Percentiles rank a stretch among this genome's conserved stretches.
These are phyloP conservation scores for Motacilla tschutschensis DNA, from an alignment of 2,113 vertebrate species.

Conservation along the genomic window DNA sequence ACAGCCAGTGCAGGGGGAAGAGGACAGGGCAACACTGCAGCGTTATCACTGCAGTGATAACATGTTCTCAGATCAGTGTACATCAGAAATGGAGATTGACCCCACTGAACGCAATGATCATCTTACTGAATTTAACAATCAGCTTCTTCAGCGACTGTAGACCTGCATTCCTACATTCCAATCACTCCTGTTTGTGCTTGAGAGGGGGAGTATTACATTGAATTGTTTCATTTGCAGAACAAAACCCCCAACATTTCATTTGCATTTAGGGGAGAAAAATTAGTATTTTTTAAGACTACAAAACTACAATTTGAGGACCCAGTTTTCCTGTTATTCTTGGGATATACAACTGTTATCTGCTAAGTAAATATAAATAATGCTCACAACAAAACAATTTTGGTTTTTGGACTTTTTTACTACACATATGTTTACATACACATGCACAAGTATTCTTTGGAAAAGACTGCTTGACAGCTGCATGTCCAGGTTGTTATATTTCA, in stretches of 20 bases:
- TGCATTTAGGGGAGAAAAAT: background rate
- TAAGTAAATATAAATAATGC: background rate
- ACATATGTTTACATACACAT: background rate
- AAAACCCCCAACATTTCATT: background rate
- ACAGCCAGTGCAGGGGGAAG: background rate
- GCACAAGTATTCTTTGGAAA: background rate
- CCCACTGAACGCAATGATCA: fast-evolving
- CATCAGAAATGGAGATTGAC: background rate
- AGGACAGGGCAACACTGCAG: background rate
- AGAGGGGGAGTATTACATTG: fast-evolving
- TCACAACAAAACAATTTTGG: background rate
- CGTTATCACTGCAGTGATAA: background rate
- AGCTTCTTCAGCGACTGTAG: background rate
- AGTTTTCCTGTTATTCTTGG: background rate
- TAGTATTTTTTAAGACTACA: background rate
- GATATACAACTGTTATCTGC: background rate
- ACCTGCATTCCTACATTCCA: background rate
- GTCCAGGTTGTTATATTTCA: background rate
- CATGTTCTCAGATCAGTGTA: background rate
- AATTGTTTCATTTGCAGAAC: background rate
- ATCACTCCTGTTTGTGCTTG: background rate
- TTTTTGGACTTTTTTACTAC: background rate
- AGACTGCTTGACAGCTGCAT: background rate
- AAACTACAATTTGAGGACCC: background rate
- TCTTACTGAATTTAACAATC: background rate